Base-by-base conservation (phyloP, 2,797 vertebrate species). In the Falco columbarius region DNA sequence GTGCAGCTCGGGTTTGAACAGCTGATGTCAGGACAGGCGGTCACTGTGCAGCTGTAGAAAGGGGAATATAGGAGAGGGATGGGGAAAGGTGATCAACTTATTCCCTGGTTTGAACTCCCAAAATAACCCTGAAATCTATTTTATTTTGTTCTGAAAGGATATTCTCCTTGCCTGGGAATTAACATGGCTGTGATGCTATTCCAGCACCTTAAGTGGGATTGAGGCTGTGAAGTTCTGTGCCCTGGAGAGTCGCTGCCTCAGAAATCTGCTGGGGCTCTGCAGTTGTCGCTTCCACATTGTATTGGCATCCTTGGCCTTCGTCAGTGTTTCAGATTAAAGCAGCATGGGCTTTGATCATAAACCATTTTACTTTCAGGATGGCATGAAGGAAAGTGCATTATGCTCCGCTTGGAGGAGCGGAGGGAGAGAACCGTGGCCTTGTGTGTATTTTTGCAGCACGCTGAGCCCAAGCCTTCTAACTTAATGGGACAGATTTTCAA, bases 221-320 rank as follows among this genome's bases (percentile, higher is more conserved):
- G 83, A 89, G 83, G 85, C 92, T 95, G 83, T 90, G 90, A 89
- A 94, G 94, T 89, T 95, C 74, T 40, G 40, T 93, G 88, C 86
- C 74, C 77, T 94, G 77, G 80, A 86, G 83, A 90, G 76, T 61
- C 44, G 11, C 67, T 82, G 46, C 74, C 79, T 93, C 77, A 61
- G 86, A 86, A 74, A 91, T 85, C 80, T 94, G 71, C 66, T 7
- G 13, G 83, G 71, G n/a, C 84, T 91, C 34, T 92, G 81, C 79
- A 77, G 38, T 81, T 94, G 75, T 63, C 86, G 18, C 73, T 92
- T 94, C 15, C n/a, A 61, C 18, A 36, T 85, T 86, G 84, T 91
- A 34, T 74, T 7, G 14, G 77, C 40, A 46, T 85, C 49, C 68
- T 85, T n/a, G 14, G 52, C 46, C 63, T 87, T 87, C 92, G 65